Percentiles rank a stretch among this genome's conserved stretches.
Conservation (phyloP, 2,113 vertebrate species). For the Archilochus colubris region DNA sequence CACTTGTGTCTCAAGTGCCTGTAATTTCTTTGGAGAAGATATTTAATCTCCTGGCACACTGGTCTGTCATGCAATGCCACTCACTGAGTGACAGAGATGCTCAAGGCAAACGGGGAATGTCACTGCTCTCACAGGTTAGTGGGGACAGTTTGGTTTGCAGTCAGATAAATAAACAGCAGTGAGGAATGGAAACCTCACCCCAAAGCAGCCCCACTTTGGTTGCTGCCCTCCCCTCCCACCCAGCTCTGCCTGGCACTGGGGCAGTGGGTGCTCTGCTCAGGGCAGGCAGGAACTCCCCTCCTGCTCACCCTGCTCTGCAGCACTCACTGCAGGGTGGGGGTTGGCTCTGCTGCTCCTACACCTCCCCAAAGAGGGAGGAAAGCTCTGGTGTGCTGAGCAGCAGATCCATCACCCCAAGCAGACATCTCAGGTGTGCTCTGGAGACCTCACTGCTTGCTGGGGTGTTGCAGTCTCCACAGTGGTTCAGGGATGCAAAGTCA, state of each 20-base stretch:
- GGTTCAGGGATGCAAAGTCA: neutral
- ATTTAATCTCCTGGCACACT: neutral
- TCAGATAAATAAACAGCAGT: neutral
- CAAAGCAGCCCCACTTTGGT: neutral
- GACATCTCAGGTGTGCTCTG: neutral
- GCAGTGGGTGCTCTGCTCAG: neutral
- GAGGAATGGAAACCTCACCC: neutral
- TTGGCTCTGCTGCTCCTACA: neutral
- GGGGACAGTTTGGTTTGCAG: neutral
- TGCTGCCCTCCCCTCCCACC: neutral
- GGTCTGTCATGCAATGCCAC: neutral
- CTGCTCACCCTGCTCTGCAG: accelerated
- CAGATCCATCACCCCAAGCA: neutral
- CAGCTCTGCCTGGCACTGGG: neutral
- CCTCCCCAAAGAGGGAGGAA: neutral
- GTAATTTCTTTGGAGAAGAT: neutral
- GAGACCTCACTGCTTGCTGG: neutral
- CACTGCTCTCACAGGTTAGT: neutral
- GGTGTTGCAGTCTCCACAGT: neutral
- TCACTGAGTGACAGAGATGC: neutral
- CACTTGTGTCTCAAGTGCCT: neutral
- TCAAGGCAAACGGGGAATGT: neutral
- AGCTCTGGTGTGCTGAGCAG: neutral
- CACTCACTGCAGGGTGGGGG: neutral
- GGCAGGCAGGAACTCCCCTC: neutral